Evolutionary conservation across 2,797 vertebrate species (phyloP), one percentile per base, ranked within the genome.

Genomic region (Pelochelys cantorii): DNA sequence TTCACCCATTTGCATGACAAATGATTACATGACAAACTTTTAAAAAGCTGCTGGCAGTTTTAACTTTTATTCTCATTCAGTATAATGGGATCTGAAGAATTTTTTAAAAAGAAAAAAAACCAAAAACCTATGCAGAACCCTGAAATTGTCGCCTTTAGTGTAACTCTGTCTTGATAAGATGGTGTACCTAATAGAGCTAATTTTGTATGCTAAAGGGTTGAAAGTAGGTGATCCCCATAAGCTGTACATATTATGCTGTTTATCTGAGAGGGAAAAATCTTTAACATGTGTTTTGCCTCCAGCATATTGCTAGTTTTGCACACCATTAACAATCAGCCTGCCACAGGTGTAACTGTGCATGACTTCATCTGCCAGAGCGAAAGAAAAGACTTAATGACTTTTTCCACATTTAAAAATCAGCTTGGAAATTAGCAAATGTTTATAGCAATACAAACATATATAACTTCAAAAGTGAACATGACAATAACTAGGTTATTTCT

Each of bases 51-150:
- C 75, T 83, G 81, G 87, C 92, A 92, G 85, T 77, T 77, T 77
- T 52, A 77, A 77, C 25, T 77, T 48, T 92, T 85, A 91, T 86
- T 90, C 93, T 57, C n/a, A 52, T 52, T 77, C 37, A 52, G 5
- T 52, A 52, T 52, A 77, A 52, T 77, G 74, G 74, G 74, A 77
- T 52, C 25, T 52, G 74, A 48, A 77, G n/a, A 37, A 10, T n/a
- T 27, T 48, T 48, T 54, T 54, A 54, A 54, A 54, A n/a, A 75
- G 90, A 89, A 54, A 85, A 85, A 91, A 92, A 93, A 97, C 89
- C 65, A 65, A 54, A 81, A 93, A 80, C 79, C 56, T 34, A 86
- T 53, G 17, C 83, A 81, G 0, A 1, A 60, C 1, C 84, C 52
- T 59, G 77, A 90, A 87, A 68, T 34, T 25, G 57, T 93, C 29